Conservation (phyloP, 2,888 invertebrate genomes). For the Caenorhabditis uteleia region DNA sequence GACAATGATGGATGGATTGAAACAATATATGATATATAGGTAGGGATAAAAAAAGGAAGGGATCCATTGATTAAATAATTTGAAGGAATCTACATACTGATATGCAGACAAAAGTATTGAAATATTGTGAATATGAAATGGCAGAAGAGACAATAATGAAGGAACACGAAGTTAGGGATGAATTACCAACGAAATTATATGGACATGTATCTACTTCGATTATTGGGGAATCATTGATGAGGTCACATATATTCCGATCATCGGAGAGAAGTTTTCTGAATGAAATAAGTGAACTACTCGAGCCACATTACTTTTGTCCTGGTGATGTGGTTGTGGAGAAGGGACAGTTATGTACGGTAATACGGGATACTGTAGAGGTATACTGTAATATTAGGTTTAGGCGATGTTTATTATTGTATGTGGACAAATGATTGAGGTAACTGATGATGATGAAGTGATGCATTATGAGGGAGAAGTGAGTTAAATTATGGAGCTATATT, state of each 20-base stretch:
- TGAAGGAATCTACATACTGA: conserved; percentile 23
- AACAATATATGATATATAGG: conserved; percentile 53
- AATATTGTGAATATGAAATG: conserved; percentile 44
- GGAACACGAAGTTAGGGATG: conserved; percentile 37
- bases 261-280: conserved; percentile 30
- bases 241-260: conserved; percentile 22
- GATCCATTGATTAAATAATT: conserved; percentile 5
- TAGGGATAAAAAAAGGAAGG: conserved; percentile 2
- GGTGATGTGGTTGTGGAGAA: conserved; percentile 43
- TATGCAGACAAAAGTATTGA: conserved; percentile 31
- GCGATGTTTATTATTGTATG: conserved; percentile 30
- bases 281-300: conserved; percentile 23
- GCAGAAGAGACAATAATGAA: conserved; percentile 34
- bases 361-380: not conserved
- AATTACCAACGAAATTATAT: conserved; percentile 33
- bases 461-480: conserved; percentile 28
- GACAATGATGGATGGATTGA: conserved; percentile 48
- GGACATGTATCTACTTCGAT: conserved; percentile 33
- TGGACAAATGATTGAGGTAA: conserved; percentile 26
- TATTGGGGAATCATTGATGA: conserved; percentile 22
- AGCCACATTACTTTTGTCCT: conserved; percentile 36
- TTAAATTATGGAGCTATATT: too few species aligned
- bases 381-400: conserved; percentile 9
- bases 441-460: conserved; percentile 25
- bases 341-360: conserved; percentile 40